These are phyloP conservation scores for Apogon hyalosoma DNA, from an alignment of 2,797 vertebrate species.

Conservation along the genomic window DNA sequence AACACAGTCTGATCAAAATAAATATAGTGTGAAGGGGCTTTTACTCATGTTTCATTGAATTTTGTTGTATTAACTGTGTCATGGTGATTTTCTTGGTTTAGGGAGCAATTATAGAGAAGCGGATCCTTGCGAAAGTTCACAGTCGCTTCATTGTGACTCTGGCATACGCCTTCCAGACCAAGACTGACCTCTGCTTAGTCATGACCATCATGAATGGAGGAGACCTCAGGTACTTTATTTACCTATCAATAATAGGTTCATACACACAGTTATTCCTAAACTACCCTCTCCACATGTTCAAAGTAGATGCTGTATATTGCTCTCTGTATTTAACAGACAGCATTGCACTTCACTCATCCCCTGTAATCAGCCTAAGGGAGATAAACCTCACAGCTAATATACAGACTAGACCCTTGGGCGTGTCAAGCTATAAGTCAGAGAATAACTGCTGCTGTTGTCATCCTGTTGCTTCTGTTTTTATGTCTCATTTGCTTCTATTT, in stretches of 20 bases:
- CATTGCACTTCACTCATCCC: conserved; percentile 35
- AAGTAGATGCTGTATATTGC: neutral
- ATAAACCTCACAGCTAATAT: conserved; percentile 52
- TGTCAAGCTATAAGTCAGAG: conserved; percentile 25
- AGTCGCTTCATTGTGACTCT: conserved; percentile 86
- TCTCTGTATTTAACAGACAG: conserved; percentile 15
- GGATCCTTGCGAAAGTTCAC: conserved; percentile 85
- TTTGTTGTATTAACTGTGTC: conserved; percentile 14
- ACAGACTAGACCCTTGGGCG: conserved; percentile 19
- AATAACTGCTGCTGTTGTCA: conserved; percentile 12
- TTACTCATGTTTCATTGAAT: neutral
- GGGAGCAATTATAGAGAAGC: conserved; percentile 86
- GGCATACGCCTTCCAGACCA: conserved; percentile 87
- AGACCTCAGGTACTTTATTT: conserved; percentile 80
- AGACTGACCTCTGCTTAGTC: conserved; percentile 84
- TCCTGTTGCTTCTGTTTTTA: neutral
- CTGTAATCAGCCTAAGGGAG: conserved; percentile 55
- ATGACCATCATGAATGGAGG: conserved; percentile 89
- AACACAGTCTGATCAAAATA: neutral
- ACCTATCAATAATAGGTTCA: conserved; percentile 10
- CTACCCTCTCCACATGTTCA: neutral
- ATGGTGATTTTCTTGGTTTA: conserved; percentile 52
- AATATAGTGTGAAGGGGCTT: neutral
- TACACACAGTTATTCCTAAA: neutral
- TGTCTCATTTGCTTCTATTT: too few species aligned